phyloP scores from a whole-genome alignment of 1,140 invertebrate species.

The Scylla paramamosain region DNA sequence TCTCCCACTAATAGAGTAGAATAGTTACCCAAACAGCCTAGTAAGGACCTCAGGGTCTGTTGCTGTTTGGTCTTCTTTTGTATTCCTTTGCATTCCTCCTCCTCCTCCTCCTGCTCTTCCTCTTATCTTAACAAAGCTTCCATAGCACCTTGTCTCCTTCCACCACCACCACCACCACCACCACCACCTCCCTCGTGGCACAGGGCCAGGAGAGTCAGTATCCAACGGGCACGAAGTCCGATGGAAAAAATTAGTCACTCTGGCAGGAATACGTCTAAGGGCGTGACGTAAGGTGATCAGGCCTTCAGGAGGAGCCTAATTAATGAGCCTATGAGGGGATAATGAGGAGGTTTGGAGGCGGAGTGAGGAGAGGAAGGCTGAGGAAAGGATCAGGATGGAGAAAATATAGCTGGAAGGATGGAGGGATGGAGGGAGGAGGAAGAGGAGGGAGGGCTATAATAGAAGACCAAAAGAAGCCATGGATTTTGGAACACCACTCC shows the following conservation, averaged over 20 bases:
- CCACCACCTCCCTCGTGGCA: not conserved
- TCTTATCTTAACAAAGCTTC: not conserved
- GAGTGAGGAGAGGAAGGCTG: not conserved
- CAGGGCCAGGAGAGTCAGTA: not conserved
- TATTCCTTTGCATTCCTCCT: too few relatives aligned
- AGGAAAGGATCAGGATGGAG: not conserved
- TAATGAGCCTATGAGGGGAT: not conserved
- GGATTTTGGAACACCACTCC: not conserved
- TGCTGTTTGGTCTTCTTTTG: too few relatives aligned
- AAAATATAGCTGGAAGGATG: not conserved
- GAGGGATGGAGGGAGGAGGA: not conserved
- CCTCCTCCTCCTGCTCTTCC: not conserved
- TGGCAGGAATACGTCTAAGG: not conserved
- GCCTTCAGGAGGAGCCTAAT: not conserved
- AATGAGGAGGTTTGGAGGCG: conserved; percentile 4
- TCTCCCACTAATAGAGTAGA: too few relatives aligned
- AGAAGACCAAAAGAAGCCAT: not conserved
- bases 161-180: not conserved
- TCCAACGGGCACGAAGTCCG: not conserved
- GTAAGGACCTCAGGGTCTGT: too few relatives aligned
- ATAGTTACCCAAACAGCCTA: too few relatives aligned
- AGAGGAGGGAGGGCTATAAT: not conserved
- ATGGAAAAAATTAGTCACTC: not conserved
- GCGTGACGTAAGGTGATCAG: not conserved
- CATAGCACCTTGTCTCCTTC: not conserved